Percentiles rank a stretch among this genome's conserved stretches.
phyloP scores from a whole-genome alignment of 2,113 vertebrate species.

The Pagrus major region DNA sequence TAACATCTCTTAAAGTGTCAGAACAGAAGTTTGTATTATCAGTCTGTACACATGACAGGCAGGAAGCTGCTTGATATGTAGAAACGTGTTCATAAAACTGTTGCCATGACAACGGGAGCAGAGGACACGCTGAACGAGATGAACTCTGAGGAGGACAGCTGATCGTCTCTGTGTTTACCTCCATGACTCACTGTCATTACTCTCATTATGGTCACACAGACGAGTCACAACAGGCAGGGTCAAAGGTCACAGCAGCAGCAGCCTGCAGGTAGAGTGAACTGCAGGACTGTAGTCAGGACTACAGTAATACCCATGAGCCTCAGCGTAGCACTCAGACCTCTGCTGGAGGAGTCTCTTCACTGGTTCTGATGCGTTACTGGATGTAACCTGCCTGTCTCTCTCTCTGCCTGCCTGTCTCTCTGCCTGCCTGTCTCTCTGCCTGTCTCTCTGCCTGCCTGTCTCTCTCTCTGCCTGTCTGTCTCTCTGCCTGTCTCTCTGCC shows the following conservation, averaged over 20 bases:
- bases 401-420: no score
- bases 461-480: no score
- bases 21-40: neutral
- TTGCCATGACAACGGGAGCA: conserved; percentile 12
- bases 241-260: neutral
- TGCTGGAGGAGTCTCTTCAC: neutral
- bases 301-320: conserved; percentile 4
- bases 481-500: no score
- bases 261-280: neutral
- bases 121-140: neutral
- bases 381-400: no score
- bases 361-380: neutral
- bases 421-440: no score
- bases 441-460: conserved; percentile 74
- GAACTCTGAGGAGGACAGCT: neutral
- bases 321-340: neutral
- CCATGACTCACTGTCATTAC: neutral
- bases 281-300: no score
- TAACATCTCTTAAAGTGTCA: no score
- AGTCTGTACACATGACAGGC: neutral
- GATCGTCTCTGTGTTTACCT: conserved; percentile 1
- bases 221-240: neutral
- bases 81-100: neutral
- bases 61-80: neutral
- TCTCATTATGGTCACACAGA: conserved; percentile 14